Evolutionary conservation across 2,888 invertebrate genomes (phyloP).

Genomic region (Meghimatium bilineatum): DNA sequence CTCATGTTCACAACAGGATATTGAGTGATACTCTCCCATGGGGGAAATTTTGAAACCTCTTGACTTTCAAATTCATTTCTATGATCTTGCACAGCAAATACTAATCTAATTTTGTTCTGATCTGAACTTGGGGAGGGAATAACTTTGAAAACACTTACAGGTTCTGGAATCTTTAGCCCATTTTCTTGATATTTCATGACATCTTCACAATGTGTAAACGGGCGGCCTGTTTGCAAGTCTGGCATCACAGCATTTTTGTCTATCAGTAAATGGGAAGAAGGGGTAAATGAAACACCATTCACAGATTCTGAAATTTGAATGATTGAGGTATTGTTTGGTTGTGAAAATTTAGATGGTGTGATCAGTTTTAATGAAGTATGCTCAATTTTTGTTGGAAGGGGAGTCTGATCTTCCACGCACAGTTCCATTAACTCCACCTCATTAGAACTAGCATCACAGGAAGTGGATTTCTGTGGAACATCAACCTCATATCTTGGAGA

Average conservation of each 20-base stretch:
- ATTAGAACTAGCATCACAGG: background rate
- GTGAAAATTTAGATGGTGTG: conserved; percentile 9
- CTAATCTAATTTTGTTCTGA: no score
- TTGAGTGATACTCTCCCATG: background rate
- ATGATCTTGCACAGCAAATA: no score
- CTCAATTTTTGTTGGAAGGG: background rate
- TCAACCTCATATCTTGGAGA: background rate
- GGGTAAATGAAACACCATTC: background rate
- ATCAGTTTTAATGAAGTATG: background rate
- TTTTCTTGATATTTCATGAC: background rate
- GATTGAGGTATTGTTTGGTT: background rate
- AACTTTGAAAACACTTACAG: no score
- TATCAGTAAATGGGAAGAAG: background rate
- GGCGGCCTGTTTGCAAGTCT: background rate
- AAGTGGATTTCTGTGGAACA: background rate
- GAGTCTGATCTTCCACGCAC: background rate
- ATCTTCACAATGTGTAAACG: background rate
- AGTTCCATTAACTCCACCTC: background rate
- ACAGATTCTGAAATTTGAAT: background rate
- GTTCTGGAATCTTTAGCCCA: no score
- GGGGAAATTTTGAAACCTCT: background rate
- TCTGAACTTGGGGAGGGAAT: no score
- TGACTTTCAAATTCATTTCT: background rate
- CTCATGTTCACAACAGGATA: background rate
- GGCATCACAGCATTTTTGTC: background rate